Conservation (phyloP, 2,113 vertebrate species). For the Ptychochromis oligacanthus region DNA sequence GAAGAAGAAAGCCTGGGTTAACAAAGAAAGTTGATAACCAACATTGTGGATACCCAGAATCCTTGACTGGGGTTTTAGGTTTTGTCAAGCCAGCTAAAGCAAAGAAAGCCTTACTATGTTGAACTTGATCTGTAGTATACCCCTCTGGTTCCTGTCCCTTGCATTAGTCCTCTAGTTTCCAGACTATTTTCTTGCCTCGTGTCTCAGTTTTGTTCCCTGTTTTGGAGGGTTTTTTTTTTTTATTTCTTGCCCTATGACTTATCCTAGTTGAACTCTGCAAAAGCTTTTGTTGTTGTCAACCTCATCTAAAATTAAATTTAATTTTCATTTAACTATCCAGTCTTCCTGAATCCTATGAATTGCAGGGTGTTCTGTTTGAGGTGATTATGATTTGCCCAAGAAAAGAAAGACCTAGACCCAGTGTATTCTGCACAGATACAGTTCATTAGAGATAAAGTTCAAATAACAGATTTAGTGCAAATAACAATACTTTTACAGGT, state of each 20-base stretch:
- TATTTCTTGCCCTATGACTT: fast-evolving
- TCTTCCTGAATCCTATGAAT: not conserved
- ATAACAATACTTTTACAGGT: not conserved
- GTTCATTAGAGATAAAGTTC: too few relatives aligned
- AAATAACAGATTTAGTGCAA: not conserved
- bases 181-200: not conserved
- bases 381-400: too few relatives aligned
- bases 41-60: not conserved
- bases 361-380: too few relatives aligned
- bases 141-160: too few relatives aligned
- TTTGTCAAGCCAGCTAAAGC: not conserved
- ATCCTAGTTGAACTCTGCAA: too few relatives aligned
- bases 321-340: not conserved
- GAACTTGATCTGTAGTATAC: not conserved
- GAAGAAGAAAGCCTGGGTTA: not conserved
- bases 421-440: too few relatives aligned
- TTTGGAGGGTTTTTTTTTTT: not conserved
- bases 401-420: too few relatives aligned
- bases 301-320: not conserved
- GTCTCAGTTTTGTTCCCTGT: not conserved
- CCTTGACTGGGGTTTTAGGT: not conserved
- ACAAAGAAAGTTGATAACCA: not conserved
- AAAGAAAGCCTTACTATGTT: not conserved
- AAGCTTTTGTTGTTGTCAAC: not conserved
- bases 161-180: not conserved